Percentiles rank a stretch among this genome's conserved stretches.
Evolutionary conservation across 23 tunicate species (phyloP).

Genomic region (Halocynthia aurantium): DNA sequence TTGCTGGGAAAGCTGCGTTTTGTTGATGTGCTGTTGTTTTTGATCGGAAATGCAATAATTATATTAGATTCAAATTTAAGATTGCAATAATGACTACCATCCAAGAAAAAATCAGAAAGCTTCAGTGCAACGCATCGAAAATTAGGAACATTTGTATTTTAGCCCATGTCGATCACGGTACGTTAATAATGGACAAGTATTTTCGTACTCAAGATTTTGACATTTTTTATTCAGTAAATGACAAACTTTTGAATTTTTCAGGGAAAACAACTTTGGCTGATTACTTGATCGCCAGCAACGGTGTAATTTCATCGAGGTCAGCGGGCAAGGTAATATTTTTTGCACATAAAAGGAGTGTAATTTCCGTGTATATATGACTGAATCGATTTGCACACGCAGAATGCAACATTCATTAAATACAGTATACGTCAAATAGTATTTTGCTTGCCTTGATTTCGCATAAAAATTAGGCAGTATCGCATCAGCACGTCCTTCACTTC

Average conservation of each 20-base stretch:
- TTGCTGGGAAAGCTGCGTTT: too few relatives aligned
- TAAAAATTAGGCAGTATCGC: too few relatives aligned
- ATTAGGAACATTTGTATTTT: conserved; percentile 93
- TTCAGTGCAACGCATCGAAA: conserved; percentile 48
- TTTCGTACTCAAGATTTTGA: neutral
- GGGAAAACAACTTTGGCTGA: conserved; percentile 99
- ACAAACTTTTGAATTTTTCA: neutral
- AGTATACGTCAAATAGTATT: too few relatives aligned
- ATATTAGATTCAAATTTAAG: too few relatives aligned
- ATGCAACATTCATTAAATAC: neutral
- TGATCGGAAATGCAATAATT: too few relatives aligned
- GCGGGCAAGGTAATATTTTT: conserved; percentile 68
- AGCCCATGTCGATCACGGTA: conserved; percentile 99
- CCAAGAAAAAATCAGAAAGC: conserved; percentile 35
- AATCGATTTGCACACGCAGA: too few relatives aligned
- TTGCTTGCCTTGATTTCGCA: too few relatives aligned
- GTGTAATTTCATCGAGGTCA: conserved; percentile 77
- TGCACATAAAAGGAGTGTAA: too few relatives aligned
- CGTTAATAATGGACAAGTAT: neutral
- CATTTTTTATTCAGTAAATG: neutral
- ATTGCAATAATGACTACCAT: conserved; percentile 20
- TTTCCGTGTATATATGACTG: too few relatives aligned
- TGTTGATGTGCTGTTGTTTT: too few relatives aligned
- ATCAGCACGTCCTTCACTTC: too few relatives aligned
- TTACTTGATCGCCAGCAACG: conserved; percentile 84